These are phyloP conservation scores for Nomada goodeniana DNA, from an alignment of 2,888 invertebrate genomes.

Conservation along the genomic window DNA sequence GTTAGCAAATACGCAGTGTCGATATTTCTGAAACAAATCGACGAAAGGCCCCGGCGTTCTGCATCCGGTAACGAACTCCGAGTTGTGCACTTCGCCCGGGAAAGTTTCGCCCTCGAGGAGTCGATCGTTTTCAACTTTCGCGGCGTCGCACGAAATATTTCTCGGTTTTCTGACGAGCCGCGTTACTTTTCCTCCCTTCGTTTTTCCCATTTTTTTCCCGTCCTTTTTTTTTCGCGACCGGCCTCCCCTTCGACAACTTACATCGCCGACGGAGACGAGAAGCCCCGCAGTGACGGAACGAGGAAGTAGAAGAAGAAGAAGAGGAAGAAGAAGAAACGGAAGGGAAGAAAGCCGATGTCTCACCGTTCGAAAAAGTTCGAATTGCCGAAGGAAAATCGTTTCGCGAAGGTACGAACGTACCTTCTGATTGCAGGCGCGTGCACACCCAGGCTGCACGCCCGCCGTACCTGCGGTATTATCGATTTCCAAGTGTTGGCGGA, in stretches of 20 bases:
- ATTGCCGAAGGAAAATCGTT: neutral
- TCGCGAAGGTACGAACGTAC: neutral
- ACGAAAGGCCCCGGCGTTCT: neutral
- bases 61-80: conserved; percentile 20
- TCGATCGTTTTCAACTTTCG: conserved; percentile 25
- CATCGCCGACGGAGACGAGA: neutral
- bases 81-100: conserved; percentile 20
- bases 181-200: neutral
- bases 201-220: neutral
- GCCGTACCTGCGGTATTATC: conserved; percentile 32
- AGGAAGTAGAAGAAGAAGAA: no score
- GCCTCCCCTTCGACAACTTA: neutral
- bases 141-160: conserved; percentile 22
- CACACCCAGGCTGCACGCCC: no score
- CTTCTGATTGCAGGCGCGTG: neutral
- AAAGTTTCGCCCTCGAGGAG: conserved; percentile 17
- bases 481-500: conserved; percentile 35
- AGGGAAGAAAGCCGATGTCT: neutral
- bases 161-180: neutral
- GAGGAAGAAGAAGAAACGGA: neutral
- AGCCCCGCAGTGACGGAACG: neutral
- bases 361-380: neutral
- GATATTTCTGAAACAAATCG: conserved; percentile 55
- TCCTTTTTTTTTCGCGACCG: neutral
- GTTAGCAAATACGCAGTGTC: conserved; percentile 51